phyloP scores from a whole-genome alignment of 92 coral and sea anemone genomes.

The Hydrozoanthus gracilis region DNA sequence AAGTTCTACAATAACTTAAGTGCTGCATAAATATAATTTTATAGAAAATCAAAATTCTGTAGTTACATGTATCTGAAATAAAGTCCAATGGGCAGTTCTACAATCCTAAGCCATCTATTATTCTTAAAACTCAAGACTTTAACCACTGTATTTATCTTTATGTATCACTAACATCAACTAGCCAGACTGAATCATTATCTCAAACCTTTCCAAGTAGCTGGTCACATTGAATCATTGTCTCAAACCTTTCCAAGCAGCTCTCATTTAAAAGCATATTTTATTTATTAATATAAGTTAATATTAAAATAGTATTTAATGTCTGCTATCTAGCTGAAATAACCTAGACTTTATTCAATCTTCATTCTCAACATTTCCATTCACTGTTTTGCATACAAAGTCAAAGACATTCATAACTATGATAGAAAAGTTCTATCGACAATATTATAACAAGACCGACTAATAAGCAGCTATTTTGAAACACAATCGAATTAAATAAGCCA shows the following conservation, averaged over 20 bases:
- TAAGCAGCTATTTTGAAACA: too few species aligned
- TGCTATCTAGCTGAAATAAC: not conserved
- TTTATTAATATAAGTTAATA: not conserved
- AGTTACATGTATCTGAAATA: not conserved
- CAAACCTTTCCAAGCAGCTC: not conserved
- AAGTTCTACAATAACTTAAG: not conserved
- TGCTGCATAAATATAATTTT: not conserved
- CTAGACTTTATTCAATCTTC: not conserved
- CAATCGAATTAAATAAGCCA: not conserved
- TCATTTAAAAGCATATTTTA: not conserved
- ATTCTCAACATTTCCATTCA: not conserved
- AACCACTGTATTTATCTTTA: conserved; percentile 10
- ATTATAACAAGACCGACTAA: too few species aligned
- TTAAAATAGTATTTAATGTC: not conserved
- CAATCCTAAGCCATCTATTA: not conserved
- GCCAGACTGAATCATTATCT: not conserved
- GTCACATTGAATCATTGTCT: too few species aligned
- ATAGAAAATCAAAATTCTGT: not conserved
- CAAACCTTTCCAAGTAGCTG: too few species aligned
- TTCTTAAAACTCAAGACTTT: conserved; percentile 2
- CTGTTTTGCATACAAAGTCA: too few species aligned
- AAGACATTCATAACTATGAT: too few species aligned
- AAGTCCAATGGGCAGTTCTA: not conserved
- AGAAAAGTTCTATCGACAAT: too few species aligned
- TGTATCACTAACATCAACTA: conserved; percentile 7